phyloP scores from a whole-genome alignment of 2,797 vertebrate species.

The Halcyon chelicuti region DNA sequence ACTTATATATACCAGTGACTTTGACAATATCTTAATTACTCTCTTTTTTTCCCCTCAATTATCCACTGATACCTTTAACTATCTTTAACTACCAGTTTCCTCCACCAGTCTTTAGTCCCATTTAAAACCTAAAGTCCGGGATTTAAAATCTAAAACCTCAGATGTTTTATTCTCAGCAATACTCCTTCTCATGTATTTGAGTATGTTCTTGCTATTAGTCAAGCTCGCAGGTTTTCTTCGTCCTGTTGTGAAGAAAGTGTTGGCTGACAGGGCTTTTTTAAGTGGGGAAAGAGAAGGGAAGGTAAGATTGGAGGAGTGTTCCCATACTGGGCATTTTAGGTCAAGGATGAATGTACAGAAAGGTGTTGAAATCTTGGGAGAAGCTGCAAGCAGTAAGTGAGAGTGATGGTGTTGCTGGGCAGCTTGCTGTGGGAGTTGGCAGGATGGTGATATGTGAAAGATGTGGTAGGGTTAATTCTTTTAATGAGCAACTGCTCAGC shows the following conservation, averaged over 20 bases:
- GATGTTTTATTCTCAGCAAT: neutral
- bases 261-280: neutral
- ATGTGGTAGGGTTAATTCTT: neutral
- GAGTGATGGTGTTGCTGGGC: slow-evolving; percentile 30
- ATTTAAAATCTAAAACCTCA: neutral
- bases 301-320: neutral
- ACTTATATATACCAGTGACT: neutral
- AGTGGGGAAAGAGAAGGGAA: neutral
- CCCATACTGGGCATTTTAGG: neutral
- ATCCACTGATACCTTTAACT: too few species aligned
- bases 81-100: neutral
- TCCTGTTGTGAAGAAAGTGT: neutral
- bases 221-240: neutral
- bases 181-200: neutral
- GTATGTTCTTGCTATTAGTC: neutral
- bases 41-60: rapidly evolving
- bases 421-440: neutral
- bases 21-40: neutral
- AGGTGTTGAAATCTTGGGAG: slow-evolving; percentile 39
- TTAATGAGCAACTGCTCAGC: neutral
- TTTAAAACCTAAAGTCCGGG: neutral
- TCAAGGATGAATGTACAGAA: neutral
- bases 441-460: neutral
- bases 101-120: neutral
- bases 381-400: slow-evolving; percentile 25